Evolutionary conservation across 2,888 invertebrate genomes (phyloP), one percentile per base, ranked within the genome.

Genomic region (Agrochola litura): DNA sequence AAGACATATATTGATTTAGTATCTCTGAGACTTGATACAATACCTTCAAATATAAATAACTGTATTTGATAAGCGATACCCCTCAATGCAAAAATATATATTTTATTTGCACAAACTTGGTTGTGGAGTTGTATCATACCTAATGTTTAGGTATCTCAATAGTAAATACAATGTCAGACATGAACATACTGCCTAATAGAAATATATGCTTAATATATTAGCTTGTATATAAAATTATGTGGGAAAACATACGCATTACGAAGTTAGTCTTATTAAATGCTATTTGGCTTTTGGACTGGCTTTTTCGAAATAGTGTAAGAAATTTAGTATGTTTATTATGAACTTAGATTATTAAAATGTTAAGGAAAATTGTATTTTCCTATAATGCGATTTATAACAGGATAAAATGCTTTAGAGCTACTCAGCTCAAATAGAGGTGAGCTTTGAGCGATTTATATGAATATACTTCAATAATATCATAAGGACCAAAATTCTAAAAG

Each of bases 171-270:
- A 67, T 70, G 66, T 85, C 71, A 70, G 68, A 83, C 73, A 76
- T 65, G 61, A 79, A 79, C 66, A 83, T 81, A 84, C 81, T 89
- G 86, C 83, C 83, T 79, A 72, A 83, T 87, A 89, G 61, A 81
- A 85, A 79, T 85, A 86, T 89, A 87, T 90, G 84, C 89, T 90
- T 91, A 91, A 90, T 85, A 89, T 91, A 92, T 91, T 93, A 94
- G 92, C 91, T 92, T 94, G 93, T 96, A 95, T 91, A 92, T 95
- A 94, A 95, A 95, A 92, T 92, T 95, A 93, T 95, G 96, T 96
- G 96, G 96, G 96, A 96, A 96, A 96, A 94, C 94, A 96, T 96
- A 95, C 96, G 96, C 96, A 94, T 96, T 96, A 96, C 95, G 92
- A 93, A 93, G 92, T 93, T 96, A 96, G 95, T 95, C 92, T 94